A percentile compares a stretch with the other conserved stretches of the same genome.
Conservation (phyloP, 2,113 vertebrate genomes). For the Silurus asotus region DNA sequence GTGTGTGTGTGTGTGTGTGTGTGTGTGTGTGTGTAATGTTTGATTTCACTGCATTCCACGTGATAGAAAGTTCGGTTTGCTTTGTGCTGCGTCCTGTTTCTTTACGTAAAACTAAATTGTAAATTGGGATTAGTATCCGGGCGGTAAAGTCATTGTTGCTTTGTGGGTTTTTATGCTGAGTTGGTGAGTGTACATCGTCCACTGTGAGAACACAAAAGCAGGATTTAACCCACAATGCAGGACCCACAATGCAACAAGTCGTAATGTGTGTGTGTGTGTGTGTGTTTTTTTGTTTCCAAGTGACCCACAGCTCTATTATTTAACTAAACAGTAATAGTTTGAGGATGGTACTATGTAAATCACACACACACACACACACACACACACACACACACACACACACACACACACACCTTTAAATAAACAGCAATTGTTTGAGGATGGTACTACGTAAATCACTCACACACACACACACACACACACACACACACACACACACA, state of each 20-base stretch:
- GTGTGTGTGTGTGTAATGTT: background rate
- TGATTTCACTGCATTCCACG: background rate
- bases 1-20: too few relatives aligned
- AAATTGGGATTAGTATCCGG: background rate
- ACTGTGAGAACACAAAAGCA: slow-evolving; percentile 72
- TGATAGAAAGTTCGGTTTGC: background rate
- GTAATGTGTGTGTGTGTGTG: slow-evolving; percentile 38
- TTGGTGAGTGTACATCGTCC: background rate
- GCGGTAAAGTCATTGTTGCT: background rate
- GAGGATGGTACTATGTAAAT: too few relatives aligned
- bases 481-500: background rate
- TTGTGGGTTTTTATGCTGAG: background rate
- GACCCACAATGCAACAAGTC: slow-evolving; percentile 52
- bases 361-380: too few relatives aligned
- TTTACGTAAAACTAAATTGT: background rate
- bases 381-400: too few relatives aligned
- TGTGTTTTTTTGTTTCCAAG: slow-evolving; percentile 6
- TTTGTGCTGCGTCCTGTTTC: background rate
- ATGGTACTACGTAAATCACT: too few relatives aligned
- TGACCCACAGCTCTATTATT: background rate
- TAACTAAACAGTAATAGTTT: too few relatives aligned
- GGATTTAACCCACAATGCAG: slow-evolving; percentile 66
- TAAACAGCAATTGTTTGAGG: too few relatives aligned
- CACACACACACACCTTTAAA: too few relatives aligned
- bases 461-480: too few relatives aligned